Conservation (phyloP, 2,797 vertebrate species). For the Paedocypris micromegethes region DNA sequence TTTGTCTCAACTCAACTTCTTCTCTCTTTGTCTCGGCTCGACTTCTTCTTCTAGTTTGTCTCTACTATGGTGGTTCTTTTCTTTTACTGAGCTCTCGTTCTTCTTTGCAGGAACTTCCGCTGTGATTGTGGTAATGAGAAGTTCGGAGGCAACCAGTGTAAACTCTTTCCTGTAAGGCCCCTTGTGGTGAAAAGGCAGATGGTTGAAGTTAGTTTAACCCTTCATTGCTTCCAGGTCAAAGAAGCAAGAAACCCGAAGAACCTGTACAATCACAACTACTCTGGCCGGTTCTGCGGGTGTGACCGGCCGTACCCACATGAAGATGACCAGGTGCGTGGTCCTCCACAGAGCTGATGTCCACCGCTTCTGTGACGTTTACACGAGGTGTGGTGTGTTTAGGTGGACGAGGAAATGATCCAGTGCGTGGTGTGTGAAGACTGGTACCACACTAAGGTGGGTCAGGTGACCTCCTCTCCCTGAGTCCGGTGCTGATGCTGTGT, state of each 20-base stretch:
- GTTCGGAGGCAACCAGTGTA: constrained; percentile 84
- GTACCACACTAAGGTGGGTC: constrained; percentile 87
- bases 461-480: neutral
- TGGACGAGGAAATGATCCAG: constrained; percentile 96
- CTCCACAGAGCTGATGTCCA: neutral
- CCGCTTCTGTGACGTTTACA: neutral
- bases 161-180: constrained; percentile 77
- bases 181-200: neutral
- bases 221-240: constrained; percentile 71
- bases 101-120: constrained; percentile 62
- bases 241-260: constrained; percentile 75
- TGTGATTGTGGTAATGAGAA: constrained; percentile 91
- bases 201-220: neutral
- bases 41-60: neutral
- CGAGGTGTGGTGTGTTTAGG: constrained; percentile 56
- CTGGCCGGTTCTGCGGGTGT: constrained; percentile 85
- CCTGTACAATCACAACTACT: constrained; percentile 89
- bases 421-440: constrained; percentile 94
- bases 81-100: too few species aligned
- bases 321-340: constrained; percentile 78
- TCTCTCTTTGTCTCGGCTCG: neutral
- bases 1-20: neutral
- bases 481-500: neutral
- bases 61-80: constrained; percentile 23
- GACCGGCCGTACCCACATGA: constrained; percentile 88